Evolutionary conservation across 1,140 invertebrate genomes (phyloP).

Genomic region (Eulimnadia texana): DNA sequence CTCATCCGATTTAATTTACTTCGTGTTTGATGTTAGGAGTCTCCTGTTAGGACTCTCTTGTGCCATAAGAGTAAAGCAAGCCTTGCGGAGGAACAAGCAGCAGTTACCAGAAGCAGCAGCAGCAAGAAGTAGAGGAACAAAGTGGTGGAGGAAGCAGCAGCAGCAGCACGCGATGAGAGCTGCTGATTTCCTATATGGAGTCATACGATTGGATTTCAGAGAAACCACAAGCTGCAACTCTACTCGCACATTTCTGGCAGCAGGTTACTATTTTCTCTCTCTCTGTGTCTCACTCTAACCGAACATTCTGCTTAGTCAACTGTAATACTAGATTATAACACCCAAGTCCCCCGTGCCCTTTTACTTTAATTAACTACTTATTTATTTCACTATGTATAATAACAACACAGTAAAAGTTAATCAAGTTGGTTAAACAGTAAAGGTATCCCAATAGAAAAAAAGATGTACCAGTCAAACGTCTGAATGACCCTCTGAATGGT

Average conservation of each 20-base stretch:
- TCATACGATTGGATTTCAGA: conserved; percentile 90
- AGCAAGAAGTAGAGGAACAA: not conserved
- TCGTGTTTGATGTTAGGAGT: too few species aligned
- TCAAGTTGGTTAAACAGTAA: too few species aligned
- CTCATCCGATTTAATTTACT: too few species aligned
- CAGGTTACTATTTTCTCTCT: conserved; percentile 46
- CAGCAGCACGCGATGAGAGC: not conserved
- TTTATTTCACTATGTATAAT: too few species aligned
- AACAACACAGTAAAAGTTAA: too few species aligned
- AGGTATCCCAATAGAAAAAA: too few species aligned
- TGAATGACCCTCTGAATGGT: too few species aligned
- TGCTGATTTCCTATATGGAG: conserved; percentile 43
- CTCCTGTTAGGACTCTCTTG: too few species aligned
- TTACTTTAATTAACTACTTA: not conserved
- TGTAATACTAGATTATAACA: not conserved
- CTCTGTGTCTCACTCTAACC: not conserved
- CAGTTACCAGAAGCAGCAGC: not conserved
- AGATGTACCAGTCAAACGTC: too few species aligned
- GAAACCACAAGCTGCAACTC: conserved; percentile 71
- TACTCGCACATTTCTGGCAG: conserved; percentile 85
- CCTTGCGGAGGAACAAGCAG: not conserved
- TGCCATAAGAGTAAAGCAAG: too few species aligned
- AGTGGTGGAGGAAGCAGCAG: too few species aligned
- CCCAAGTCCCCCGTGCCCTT: not conserved
- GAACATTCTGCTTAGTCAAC: too few species aligned